Base-by-base conservation (phyloP, 2,797 vertebrate species). In the Acanthurus leucopareius region DNA sequence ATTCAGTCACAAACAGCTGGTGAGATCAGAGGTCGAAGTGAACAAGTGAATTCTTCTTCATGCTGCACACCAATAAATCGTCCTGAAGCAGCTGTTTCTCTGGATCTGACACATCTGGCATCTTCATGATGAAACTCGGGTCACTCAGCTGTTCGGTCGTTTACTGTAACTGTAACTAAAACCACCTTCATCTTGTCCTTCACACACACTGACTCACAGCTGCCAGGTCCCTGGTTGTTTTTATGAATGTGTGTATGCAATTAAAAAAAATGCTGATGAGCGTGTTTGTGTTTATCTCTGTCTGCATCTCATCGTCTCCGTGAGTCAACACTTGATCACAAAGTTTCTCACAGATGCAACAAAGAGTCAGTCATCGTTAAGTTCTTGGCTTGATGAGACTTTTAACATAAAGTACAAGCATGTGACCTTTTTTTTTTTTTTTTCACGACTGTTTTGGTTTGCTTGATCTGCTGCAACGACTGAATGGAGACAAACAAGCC, bases 301-400 rank as follows among this genome's bases (percentile, higher is more conserved):
- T 49, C 77, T 70, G 81, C 73, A 14, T 75, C 68, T 56, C 74
- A 72, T 84, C 69, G n/a, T 54, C 57, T 59, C 28, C 62, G 9
- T 52, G 78, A 84, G 60, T 78, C 54, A 74, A 81, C 80, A 75
- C 59, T 20, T 2, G n/a, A 67, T 53, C 62, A 10, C 65, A 62
- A 69, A 64, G 64, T 16, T 16, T 7, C 32, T 71, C 65, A 13
- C 73, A 86, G 72, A 75, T 81, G 19, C 75, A 84, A 80, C 75
- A 75, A 19, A 75, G 63, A 68, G 52, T 79, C 72, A 40, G 56
- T 35, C 25, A 4, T 49, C 14, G 2, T 48, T 3, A 22, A 1
- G 61, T 0, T 14, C 38, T 79, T 11, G 8, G 11, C 70, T 73
- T 51, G 74, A 83, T 66, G 80, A 72, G 71, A 44, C 28, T 53